These are phyloP conservation scores for Macrobrachium nipponense DNA, from an alignment of 1,140 invertebrate genomes.

Conservation along the genomic window DNA sequence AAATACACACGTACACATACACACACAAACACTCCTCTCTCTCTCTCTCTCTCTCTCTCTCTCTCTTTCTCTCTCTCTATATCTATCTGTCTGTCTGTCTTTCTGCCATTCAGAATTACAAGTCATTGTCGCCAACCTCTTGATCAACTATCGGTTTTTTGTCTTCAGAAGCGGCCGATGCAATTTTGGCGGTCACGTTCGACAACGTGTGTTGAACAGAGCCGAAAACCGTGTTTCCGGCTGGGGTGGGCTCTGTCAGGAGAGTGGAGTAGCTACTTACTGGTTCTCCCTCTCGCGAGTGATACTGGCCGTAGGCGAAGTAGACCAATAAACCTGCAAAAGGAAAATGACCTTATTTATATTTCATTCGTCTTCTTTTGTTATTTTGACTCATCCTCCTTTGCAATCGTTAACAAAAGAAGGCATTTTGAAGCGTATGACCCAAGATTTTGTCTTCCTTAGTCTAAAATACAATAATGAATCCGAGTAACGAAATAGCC, in stretches of 20 bases:
- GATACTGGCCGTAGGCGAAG: slow-evolving; percentile 88
- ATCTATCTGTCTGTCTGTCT: too few species aligned
- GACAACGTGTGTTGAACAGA: slow-evolving; percentile 46
- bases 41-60: too few species aligned
- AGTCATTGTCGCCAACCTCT: slow-evolving; percentile 18
- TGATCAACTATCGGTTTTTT: slow-evolving; percentile 48
- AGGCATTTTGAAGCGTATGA: too few species aligned
- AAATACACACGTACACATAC: too few species aligned
- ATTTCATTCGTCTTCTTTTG: too few species aligned
- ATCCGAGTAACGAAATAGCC: too few species aligned
- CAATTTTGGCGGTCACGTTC: slow-evolving; percentile 49
- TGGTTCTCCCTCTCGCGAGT: slow-evolving; percentile 68
- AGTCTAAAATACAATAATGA: too few species aligned
- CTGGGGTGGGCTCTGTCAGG: slow-evolving; percentile 40
- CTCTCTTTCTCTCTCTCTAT: too few species aligned
- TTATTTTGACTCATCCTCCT: too few species aligned
- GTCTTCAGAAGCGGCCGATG: slow-evolving; percentile 45
- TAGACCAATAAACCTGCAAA: slow-evolving; percentile 84
- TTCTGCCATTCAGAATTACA: slow-evolving; percentile 1
- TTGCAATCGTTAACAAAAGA: too few species aligned
- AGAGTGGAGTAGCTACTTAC: slow-evolving; percentile 60
- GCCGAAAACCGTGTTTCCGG: slow-evolving; percentile 43
- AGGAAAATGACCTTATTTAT: slow-evolving; percentile 34
- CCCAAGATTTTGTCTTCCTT: too few species aligned
- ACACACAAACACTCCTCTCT: too few species aligned